phyloP scores from a whole-genome alignment of 2,113 vertebrate genomes.

The Columba livia region DNA sequence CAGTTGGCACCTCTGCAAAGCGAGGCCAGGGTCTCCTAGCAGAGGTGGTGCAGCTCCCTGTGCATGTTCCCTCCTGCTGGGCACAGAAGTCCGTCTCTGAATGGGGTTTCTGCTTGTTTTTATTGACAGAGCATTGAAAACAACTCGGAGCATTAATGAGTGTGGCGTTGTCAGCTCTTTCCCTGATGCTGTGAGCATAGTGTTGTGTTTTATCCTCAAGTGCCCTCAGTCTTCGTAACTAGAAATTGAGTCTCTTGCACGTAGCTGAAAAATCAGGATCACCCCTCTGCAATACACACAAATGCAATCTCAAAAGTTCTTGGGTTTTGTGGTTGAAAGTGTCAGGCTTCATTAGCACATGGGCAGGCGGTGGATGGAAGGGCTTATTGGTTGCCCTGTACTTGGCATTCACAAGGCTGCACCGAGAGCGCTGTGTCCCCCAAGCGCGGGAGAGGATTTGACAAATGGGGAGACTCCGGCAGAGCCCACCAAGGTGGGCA shows the following conservation, averaged over 20 bases:
- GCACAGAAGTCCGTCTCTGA: neutral
- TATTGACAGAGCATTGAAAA: neutral
- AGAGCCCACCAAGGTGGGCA: neutral
- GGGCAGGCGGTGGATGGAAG: neutral
- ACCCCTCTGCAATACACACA: neutral
- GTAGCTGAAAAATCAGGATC: neutral
- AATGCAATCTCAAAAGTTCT: neutral
- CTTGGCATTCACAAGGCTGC: neutral
- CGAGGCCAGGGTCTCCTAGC: neutral
- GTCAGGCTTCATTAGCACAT: neutral
- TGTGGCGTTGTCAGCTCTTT: neutral
- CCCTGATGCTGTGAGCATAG: neutral
- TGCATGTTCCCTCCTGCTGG: neutral
- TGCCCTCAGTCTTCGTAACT: neutral
- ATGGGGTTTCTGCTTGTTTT: constrained; percentile 5
- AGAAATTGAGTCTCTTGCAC: neutral
- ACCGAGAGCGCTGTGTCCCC: accelerated
- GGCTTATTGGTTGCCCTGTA: neutral
- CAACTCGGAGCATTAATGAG: neutral
- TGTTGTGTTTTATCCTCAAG: neutral
- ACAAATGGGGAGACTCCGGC: accelerated
- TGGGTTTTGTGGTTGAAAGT: neutral
- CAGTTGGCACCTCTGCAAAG: neutral
- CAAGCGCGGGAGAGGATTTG: neutral
- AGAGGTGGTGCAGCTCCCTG: neutral